Evolutionary conservation across 2,113 vertebrate species (phyloP).

Genomic region (Rhodinocichla rosea): DNA sequence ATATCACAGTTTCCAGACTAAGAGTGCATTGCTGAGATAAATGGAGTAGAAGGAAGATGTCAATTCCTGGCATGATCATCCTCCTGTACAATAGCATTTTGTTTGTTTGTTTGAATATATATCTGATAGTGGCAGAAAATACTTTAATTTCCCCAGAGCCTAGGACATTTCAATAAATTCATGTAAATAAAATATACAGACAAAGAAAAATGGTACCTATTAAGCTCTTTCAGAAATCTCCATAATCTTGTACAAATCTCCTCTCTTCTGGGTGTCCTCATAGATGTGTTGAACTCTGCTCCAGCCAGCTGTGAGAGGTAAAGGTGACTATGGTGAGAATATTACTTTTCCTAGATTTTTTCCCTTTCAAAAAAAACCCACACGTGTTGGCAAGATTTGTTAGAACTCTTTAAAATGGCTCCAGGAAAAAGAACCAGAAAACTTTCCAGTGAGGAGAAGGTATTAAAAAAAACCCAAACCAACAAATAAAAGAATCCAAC

Average conservation of each 20-base stretch:
- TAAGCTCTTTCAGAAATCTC: not conserved
- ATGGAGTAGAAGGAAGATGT: constrained; percentile 31
- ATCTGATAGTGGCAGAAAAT: not conserved
- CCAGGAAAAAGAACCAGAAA: not conserved
- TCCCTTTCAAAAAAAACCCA: not conserved
- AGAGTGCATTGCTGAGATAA: constrained; percentile 51
- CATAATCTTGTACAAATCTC: not conserved
- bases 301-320: not conserved
- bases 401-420: not conserved
- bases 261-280: not conserved
- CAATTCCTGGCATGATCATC: not conserved
- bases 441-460: not conserved
- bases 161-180: not conserved
- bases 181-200: not conserved
- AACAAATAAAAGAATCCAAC: not conserved
- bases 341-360: not conserved
- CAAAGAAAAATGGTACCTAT: not conserved
- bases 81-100: not conserved
- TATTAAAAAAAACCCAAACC: not conserved
- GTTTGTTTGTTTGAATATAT: not conserved
- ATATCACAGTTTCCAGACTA: constrained; percentile 46
- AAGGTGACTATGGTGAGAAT: not conserved
- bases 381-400: not conserved
- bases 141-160: too few relatives aligned
- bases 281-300: not conserved